These are phyloP conservation scores for Pteronura brasiliensis DNA, from an alignment of 2,113 vertebrate genomes.

Conservation along the genomic window DNA sequence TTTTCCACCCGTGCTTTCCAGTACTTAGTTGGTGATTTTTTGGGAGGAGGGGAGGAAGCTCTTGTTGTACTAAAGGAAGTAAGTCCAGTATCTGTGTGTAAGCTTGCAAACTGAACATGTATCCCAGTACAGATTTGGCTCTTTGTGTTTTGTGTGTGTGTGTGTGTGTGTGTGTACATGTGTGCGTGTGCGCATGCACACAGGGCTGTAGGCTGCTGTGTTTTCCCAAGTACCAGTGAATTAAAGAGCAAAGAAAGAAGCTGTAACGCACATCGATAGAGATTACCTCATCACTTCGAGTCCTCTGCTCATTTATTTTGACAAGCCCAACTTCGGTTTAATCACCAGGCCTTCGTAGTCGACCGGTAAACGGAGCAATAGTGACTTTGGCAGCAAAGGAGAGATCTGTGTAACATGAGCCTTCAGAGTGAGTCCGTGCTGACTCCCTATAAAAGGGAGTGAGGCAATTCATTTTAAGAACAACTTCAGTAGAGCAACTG, in stretches of 20 bases:
- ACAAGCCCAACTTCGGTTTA: conserved; percentile 68
- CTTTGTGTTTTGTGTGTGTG: too few relatives aligned
- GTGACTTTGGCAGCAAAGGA: conserved; percentile 55
- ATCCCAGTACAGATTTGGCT: not conserved
- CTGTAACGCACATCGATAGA: not conserved
- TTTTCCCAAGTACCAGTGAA: conserved; percentile 9
- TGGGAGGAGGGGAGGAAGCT: not conserved
- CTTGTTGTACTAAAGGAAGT: conserved; percentile 37
- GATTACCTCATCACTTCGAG: conserved; percentile 45
- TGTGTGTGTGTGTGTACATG: too few relatives aligned
- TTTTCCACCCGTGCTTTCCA: conserved; percentile 46
- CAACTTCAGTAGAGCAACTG: conserved; percentile 61
- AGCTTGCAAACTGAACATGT: conserved; percentile 27
- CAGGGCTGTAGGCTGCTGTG: not conserved
- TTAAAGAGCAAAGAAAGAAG: conserved; percentile 43
- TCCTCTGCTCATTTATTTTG: conserved; percentile 51
- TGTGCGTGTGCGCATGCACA: accelerated
- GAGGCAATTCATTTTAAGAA: conserved; percentile 67
- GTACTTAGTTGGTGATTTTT: conserved; percentile 8
- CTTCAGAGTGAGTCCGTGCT: conserved; percentile 45
- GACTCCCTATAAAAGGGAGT: conserved; percentile 63
- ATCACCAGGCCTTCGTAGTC: conserved; percentile 15
- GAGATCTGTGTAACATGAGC: conserved; percentile 63
- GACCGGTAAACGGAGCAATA: conserved; percentile 20
- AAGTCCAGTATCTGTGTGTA: not conserved